Percentiles rank a stretch among this genome's conserved stretches.
phyloP scores from a whole-genome alignment of 2,888 invertebrate genomes.

The Dione vanillae region DNA sequence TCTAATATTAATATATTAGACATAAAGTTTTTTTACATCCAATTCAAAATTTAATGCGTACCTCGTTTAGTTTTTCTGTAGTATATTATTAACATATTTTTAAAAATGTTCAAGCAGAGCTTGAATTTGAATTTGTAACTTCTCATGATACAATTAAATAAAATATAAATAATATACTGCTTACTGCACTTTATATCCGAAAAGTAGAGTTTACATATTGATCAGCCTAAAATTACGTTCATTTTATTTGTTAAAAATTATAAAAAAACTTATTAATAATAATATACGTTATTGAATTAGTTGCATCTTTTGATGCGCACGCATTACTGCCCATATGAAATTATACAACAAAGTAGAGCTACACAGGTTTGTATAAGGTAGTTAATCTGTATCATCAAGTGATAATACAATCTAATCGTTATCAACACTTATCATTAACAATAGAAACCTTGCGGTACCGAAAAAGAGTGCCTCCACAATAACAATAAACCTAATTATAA shows the following conservation, averaged over 20 bases:
- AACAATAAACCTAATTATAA: conserved; percentile 68
- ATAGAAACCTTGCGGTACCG: conserved; percentile 64
- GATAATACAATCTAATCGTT: conserved; percentile 74
- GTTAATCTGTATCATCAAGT: conserved; percentile 76
- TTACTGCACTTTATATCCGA: too few relatives aligned
- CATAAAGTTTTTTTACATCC: neutral
- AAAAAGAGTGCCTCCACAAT: conserved; percentile 63
- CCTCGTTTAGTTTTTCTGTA: neutral
- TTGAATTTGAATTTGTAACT: too few relatives aligned
- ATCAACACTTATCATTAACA: conserved; percentile 60
- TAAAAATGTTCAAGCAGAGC: too few relatives aligned
- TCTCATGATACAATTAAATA: too few relatives aligned
- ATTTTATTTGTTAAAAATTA: too few relatives aligned
- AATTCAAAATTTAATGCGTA: neutral
- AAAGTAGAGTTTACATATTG: too few relatives aligned
- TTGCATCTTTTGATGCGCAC: neutral
- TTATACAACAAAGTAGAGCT: conserved; percentile 33
- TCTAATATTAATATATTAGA: too few relatives aligned
- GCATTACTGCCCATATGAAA: neutral
- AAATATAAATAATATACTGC: too few relatives aligned
- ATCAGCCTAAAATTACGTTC: too few relatives aligned
- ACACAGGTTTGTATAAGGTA: conserved; percentile 68
- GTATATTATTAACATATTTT: too few relatives aligned
- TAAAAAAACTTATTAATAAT: too few relatives aligned
- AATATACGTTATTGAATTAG: too few relatives aligned